phyloP scores from a whole-genome alignment of 2,797 vertebrate species.

The Bovichtus variegatus region DNA sequence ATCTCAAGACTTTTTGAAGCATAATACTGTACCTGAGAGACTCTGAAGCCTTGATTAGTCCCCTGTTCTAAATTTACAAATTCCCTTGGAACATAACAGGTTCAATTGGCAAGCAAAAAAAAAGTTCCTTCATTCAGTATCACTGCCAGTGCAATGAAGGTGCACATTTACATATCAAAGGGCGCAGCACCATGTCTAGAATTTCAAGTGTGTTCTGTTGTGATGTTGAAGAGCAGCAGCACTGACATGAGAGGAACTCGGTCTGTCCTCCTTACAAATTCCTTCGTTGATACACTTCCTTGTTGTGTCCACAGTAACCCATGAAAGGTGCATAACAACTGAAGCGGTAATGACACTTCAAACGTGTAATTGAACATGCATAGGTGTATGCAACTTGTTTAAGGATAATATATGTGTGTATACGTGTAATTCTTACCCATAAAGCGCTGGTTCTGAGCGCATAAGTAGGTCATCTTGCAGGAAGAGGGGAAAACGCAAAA shows the following conservation, averaged over 20 bases:
- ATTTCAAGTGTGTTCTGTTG: constrained; percentile 86
- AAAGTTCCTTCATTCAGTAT: constrained; percentile 79
- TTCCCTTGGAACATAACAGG: constrained; percentile 68
- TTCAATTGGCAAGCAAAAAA: constrained; percentile 62
- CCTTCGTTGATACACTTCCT: constrained; percentile 70
- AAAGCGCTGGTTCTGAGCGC: constrained; percentile 18
- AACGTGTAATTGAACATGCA: constrained; percentile 44
- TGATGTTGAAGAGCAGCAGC: constrained; percentile 83
- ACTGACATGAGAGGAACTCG: constrained; percentile 80
- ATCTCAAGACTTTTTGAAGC: constrained; percentile 31
- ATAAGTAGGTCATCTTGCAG: constrained; percentile 74
- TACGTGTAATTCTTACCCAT: constrained; percentile 36
- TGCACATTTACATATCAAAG: constrained; percentile 90
- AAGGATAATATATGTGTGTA: constrained; percentile 31
- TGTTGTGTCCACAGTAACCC: constrained; percentile 54
- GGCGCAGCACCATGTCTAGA: constrained; percentile 74
- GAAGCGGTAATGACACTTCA: constrained; percentile 57
- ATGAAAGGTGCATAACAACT: constrained; percentile 40
- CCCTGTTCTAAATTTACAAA: constrained; percentile 67
- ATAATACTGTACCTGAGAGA: constrained; percentile 53
- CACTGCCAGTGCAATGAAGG: constrained; percentile 84
- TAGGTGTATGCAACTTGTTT: constrained; percentile 31
- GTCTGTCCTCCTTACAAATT: constrained; percentile 77
- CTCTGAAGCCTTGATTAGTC: constrained; percentile 68
- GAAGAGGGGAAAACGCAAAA: constrained; percentile 38